Conservation (phyloP, 2,888 invertebrate species). For the Dusona sp. region DNA sequence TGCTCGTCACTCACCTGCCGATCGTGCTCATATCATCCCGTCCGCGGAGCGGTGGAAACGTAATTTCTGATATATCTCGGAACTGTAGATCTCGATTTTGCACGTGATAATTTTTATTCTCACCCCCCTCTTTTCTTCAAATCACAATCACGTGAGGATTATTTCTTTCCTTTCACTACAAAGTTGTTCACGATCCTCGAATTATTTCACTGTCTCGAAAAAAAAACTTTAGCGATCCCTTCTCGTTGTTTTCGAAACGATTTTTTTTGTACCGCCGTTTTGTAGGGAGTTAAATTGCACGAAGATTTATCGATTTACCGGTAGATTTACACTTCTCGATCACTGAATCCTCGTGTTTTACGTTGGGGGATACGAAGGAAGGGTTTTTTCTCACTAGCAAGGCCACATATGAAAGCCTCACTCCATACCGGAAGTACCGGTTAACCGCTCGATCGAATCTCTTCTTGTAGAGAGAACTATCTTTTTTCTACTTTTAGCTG, state of each 20-base stretch:
- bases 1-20: constrained; percentile 82
- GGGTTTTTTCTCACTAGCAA: constrained; percentile 9
- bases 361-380: neutral
- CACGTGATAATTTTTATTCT: constrained; percentile 1
- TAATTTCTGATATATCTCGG: constrained; percentile 45
- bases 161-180: constrained; percentile 41
- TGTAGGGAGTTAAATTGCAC: neutral
- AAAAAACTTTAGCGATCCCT: constrained; percentile 8
- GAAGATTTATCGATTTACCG: neutral
- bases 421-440: constrained; percentile 7
- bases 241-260: neutral
- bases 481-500: neutral
- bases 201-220: constrained; percentile 43
- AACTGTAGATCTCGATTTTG: constrained; percentile 19
- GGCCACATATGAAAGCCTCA: neutral
- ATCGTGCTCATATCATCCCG: constrained; percentile 84
- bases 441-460: neutral
- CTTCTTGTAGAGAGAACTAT: neutral
- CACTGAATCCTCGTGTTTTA: constrained; percentile 15
- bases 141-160: constrained; percentile 62
- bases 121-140: neutral
- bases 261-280: neutral
- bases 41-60: constrained; percentile 68
- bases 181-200: constrained; percentile 54
- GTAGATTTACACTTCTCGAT: constrained; percentile 22